Base-by-base conservation (phyloP, 1,140 invertebrate species). In the Hormaphis cornu region DNA sequence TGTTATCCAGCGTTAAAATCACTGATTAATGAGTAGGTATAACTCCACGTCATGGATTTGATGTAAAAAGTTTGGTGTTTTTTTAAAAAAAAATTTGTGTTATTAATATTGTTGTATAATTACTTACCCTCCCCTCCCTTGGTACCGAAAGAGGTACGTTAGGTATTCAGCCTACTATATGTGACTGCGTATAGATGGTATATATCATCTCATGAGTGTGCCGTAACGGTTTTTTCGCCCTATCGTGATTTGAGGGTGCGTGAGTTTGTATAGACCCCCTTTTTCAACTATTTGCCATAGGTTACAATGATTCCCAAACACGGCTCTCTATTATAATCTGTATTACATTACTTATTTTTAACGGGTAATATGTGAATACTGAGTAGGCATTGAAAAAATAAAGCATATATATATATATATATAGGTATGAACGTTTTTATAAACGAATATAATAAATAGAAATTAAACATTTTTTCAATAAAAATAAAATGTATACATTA, bases 171-270 rank as follows among this genome's bases (percentile, higher is more conserved):
- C 10, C 10, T 16, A 26, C 37, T 61, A n/a, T n/a, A n/a, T n/a
- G n/a, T n/a, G n/a, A n/a, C n/a, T 12, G 58, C 37, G 37, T 24
- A 24, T 44, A 61, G 8, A 44, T 44, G 58, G 24, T 61, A 44
- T n/a, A n/a, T 30, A 35, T 18, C 40, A 48, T 63, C 42, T 6
- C 16, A 61, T 7, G 61, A 46, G 18, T 24, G 44, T 66, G 44
- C n/a, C n/a, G n/a, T 66, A 66, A 66, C 61, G 61, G 61, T 66
- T 66, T 66, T 46, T 66, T 66, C 61, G 28, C 61, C 61, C 61
- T 28, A 66, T 66, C 61, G 61, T 66, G 61, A 66, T 66, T 66
- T 66, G 42, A 66, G 61, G 61, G 61, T 66, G 61, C 40, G 14
- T 33, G 42, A 20, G 44, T 63, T 20, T 28, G 28, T 20, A 16